A percentile compares a stretch with the other conserved stretches of the same genome.
phyloP scores from a whole-genome alignment of 2,113 vertebrate genomes.

The Hyperoodon ampullatus region DNA sequence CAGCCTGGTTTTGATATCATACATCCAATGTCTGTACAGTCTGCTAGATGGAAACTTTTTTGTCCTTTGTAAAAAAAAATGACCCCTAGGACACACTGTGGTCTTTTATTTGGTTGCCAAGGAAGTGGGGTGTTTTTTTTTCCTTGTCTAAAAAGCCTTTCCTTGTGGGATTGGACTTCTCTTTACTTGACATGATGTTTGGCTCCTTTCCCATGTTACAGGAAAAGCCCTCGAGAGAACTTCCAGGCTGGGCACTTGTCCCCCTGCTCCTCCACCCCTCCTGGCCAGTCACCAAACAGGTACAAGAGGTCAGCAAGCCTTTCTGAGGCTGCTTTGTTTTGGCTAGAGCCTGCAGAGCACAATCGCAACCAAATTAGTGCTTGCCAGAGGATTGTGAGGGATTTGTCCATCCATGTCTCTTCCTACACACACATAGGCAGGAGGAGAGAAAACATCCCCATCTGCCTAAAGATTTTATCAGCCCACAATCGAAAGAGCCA shows the following conservation, averaged over 20 bases:
- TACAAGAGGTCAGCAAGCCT: conserved; percentile 82
- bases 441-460: neutral
- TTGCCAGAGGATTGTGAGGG: neutral
- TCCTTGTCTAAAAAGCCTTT: neutral
- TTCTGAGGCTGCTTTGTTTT: neutral
- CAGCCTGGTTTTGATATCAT: neutral
- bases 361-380: neutral
- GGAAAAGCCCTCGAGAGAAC: conserved; percentile 90
- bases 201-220: conserved; percentile 79
- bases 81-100: neutral
- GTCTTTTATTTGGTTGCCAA: neutral
- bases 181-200: conserved; percentile 4
- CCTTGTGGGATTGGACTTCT: neutral
- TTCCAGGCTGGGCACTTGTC: conserved; percentile 85
- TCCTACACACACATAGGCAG: neutral
- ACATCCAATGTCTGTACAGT: neutral
- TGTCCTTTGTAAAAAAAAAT: neutral
- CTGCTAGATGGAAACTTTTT: neutral
- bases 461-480: neutral
- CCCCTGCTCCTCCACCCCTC: conserved; percentile 86
- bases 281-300: conserved; percentile 93
- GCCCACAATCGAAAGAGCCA: neutral
- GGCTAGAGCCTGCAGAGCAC: neutral
- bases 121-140: neutral
- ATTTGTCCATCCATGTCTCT: neutral